A percentile compares a stretch with the other conserved stretches of the same genome.
Conservation (phyloP, 1,140 invertebrate species). For the Gerris buenoi region DNA sequence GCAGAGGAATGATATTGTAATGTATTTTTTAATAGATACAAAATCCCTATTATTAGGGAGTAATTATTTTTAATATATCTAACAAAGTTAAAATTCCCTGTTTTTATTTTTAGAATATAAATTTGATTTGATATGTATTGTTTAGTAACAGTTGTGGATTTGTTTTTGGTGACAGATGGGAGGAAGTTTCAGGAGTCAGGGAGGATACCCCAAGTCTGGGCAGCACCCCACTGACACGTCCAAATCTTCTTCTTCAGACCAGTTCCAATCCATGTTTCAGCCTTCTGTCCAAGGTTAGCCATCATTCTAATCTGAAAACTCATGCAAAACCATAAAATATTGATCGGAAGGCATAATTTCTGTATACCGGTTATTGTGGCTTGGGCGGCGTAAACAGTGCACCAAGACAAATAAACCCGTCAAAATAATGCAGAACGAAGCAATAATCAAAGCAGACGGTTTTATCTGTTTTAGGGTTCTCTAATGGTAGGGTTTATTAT, state of each 20-base stretch:
- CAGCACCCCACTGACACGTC: background rate
- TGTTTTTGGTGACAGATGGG: background rate
- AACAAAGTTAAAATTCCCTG: background rate
- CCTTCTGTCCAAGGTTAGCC: background rate
- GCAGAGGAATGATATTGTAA: background rate
- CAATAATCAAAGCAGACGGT: background rate
- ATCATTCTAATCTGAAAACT: background rate
- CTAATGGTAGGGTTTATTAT: no score
- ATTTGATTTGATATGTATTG: background rate
- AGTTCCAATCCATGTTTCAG: background rate
- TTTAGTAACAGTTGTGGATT: background rate
- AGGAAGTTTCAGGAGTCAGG: background rate
- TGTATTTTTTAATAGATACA: background rate
- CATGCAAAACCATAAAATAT: background rate
- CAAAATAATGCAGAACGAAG: background rate
- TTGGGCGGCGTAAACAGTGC: background rate
- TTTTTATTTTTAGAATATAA: background rate
- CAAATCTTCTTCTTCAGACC: background rate
- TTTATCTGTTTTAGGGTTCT: background rate
- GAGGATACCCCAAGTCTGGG: background rate
- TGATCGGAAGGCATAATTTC: background rate
- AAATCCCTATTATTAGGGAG: background rate
- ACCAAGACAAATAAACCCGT: background rate
- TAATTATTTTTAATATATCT: background rate
- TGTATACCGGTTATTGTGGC: background rate